phyloP scores from a whole-genome alignment of 2,113 vertebrate genomes.

The Xenotilapia leptura region DNA sequence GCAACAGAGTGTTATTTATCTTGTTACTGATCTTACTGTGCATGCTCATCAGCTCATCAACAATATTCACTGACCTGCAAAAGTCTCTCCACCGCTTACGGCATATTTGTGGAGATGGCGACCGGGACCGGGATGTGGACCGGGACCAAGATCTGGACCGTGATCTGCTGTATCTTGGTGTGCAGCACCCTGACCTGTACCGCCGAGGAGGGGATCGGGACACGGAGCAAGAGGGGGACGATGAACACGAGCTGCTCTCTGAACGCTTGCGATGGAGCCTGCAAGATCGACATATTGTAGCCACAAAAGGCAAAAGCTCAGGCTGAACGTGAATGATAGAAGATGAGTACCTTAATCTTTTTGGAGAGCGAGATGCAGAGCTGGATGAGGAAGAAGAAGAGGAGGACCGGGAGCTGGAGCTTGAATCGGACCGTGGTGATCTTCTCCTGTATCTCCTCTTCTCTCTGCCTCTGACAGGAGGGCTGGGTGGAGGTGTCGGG shows the following conservation, averaged over 20 bases:
- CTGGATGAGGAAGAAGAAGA: slow-evolving; percentile 69
- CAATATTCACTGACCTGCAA: slow-evolving; percentile 38
- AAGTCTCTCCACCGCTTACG: slow-evolving; percentile 9
- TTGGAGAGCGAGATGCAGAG: slow-evolving; percentile 77
- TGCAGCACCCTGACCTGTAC: slow-evolving; percentile 10
- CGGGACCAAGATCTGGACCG: slow-evolving; percentile 33
- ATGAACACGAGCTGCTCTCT: slow-evolving; percentile 59
- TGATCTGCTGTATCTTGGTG: slow-evolving; percentile 15
- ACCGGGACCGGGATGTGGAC: slow-evolving; percentile 53
- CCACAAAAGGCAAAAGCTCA: neutral
- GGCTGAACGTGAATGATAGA: neutral
- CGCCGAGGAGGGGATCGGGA: slow-evolving; percentile 52
- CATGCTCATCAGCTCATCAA: neutral
- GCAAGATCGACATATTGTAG: neutral
- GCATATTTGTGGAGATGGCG: neutral
- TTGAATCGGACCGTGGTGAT: slow-evolving; percentile 75
- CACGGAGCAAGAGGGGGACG: slow-evolving; percentile 66
- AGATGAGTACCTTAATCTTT: slow-evolving; percentile 72
- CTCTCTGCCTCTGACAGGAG: slow-evolving; percentile 50
- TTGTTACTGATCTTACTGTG: no score
- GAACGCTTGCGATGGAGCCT: slow-evolving; percentile 66
- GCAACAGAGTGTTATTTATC: no score
- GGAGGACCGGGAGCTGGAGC: slow-evolving; percentile 39
- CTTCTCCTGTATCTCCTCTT: slow-evolving; percentile 67
- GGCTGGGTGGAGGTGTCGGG: slow-evolving; percentile 59